A percentile compares a stretch with the other conserved stretches of the same genome.
Conservation (phyloP, 2,113 vertebrate species). For the Sturnus vulgaris region DNA sequence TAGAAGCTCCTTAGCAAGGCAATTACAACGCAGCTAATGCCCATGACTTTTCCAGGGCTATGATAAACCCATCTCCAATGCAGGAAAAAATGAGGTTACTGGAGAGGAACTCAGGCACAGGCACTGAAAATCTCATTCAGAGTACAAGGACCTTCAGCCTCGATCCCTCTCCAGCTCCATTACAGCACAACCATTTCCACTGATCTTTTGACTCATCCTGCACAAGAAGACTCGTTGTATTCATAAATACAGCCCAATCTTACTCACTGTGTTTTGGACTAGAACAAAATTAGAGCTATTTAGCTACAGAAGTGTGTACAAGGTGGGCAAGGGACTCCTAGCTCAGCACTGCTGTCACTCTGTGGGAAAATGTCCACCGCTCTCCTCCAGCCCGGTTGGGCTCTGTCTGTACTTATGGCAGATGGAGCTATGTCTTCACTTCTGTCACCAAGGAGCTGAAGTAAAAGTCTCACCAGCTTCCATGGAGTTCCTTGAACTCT, state of each 20-base stretch:
- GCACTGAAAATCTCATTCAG: neutral
- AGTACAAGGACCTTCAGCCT: neutral
- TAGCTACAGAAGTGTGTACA: neutral
- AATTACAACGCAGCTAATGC: neutral
- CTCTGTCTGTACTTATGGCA: neutral
- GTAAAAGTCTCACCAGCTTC: neutral
- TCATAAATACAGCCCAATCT: neutral
- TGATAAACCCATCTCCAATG: neutral
- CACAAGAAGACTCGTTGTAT: rapidly evolving
- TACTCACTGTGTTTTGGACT: neutral
- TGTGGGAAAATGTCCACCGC: rapidly evolving
- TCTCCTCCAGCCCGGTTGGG: rapidly evolving
- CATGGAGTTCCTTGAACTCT: neutral
- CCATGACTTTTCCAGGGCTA: neutral
- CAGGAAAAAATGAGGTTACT: neutral
- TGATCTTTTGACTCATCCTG: neutral
- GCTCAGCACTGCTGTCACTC: neutral
- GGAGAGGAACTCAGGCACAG: neutral
- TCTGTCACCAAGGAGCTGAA: neutral
- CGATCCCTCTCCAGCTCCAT: neutral
- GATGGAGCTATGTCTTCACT: neutral
- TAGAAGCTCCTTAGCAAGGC: conserved; percentile 22
- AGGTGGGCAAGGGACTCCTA: neutral
- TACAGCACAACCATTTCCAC: neutral
- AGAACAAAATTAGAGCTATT: neutral